Percentiles rank a stretch among this genome's conserved stretches.
Evolutionary conservation across 2,113 vertebrate genomes (phyloP).

Genomic region (Ammodytes marinus): DNA sequence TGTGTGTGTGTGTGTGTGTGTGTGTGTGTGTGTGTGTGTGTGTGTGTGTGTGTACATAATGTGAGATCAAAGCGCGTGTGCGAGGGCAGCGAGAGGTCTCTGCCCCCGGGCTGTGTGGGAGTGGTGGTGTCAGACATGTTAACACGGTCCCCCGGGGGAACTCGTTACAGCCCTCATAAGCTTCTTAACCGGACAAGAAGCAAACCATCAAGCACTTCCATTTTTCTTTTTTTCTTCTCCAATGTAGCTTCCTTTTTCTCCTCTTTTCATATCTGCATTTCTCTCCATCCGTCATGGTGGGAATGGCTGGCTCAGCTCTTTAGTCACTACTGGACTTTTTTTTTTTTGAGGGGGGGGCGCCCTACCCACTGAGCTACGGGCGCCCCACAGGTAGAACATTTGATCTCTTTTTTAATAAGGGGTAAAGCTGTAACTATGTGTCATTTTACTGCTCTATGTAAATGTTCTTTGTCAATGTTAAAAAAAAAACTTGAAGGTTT

Average conservation of each 20-base stretch:
- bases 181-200: slow-evolving; percentile 40
- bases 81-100: slow-evolving; percentile 50
- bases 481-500: slow-evolving; percentile 49
- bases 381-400: slow-evolving; percentile 9
- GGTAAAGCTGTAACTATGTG: slow-evolving; percentile 53
- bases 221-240: not conserved
- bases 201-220: not conserved
- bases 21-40: slow-evolving; percentile 2
- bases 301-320: slow-evolving; percentile 20
- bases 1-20: slow-evolving; percentile 5
- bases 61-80: slow-evolving; percentile 53
- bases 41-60: not conserved
- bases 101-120: slow-evolving; percentile 29
- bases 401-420: slow-evolving; percentile 22
- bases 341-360: not conserved
- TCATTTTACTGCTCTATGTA: slow-evolving; percentile 63
- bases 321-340: not conserved
- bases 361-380: no score
- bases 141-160: slow-evolving; percentile 50
- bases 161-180: slow-evolving; percentile 62
- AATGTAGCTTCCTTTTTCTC: slow-evolving; percentile 13
- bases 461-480: slow-evolving; percentile 65
- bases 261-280: not conserved
- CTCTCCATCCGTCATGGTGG: slow-evolving; percentile 5
- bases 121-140: slow-evolving; percentile 55